phyloP scores from a whole-genome alignment of 2,113 vertebrate genomes.

The Callaeas wilsoni region DNA sequence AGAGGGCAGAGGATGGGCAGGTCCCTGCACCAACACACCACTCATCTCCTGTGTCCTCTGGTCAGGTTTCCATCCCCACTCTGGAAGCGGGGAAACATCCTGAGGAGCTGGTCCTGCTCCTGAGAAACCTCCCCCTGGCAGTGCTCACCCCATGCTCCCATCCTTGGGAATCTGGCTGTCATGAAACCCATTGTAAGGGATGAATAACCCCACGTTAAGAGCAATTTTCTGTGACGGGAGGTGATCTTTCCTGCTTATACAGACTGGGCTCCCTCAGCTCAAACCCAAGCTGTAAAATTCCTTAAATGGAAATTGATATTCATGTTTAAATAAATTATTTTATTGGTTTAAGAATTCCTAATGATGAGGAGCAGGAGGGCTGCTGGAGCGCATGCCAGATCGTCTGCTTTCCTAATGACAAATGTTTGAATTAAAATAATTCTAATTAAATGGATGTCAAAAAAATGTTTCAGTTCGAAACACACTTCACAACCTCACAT shows the following conservation, averaged over 20 bases:
- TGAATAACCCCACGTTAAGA: rapidly evolving
- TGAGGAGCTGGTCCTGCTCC: rapidly evolving
- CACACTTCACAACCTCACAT: not conserved
- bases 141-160: rapidly evolving
- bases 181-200: not conserved
- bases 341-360: not conserved
- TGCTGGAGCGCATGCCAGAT: not conserved
- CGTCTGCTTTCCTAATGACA: not conserved
- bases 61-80: not conserved
- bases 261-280: not conserved
- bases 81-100: not conserved
- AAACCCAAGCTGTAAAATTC: not conserved
- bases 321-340: not conserved
- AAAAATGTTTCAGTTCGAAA: conserved; percentile 37
- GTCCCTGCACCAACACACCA: not conserved
- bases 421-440: conserved; percentile 65
- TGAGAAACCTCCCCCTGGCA: not conserved
- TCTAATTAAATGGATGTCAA: conserved; percentile 63
- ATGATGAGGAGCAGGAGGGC: not conserved
- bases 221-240: not conserved
- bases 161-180: rapidly evolving
- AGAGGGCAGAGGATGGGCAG: not conserved
- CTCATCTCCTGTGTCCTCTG: rapidly evolving
- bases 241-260: not conserved
- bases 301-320: not conserved